Conservation (phyloP, 2,888 invertebrate genomes). For the Plemyria rubiginata region DNA sequence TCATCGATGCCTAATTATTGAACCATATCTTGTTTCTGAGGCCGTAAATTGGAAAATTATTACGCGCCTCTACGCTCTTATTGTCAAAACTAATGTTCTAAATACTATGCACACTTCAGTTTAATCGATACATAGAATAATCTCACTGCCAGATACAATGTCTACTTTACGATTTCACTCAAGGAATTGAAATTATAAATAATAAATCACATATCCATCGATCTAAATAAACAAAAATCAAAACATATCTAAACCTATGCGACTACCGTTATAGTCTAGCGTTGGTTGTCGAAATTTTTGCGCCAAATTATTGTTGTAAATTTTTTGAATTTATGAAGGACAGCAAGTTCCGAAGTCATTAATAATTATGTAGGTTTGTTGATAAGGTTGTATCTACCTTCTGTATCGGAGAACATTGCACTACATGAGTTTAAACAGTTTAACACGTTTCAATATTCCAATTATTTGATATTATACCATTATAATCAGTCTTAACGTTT, state of each 20-base stretch:
- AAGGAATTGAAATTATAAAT: slow-evolving; percentile 13
- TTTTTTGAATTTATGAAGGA: slow-evolving; percentile 22
- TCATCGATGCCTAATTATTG: neutral
- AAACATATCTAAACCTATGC: slow-evolving; percentile 27
- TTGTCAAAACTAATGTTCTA: slow-evolving; percentile 7
- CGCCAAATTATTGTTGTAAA: slow-evolving; percentile 27
- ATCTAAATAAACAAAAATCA: slow-evolving; percentile 12
- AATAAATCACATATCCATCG: slow-evolving; percentile 22
- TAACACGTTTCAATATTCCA: slow-evolving; percentile 16
- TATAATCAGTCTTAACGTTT: slow-evolving; percentile 57
- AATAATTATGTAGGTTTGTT: neutral
- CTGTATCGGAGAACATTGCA: neutral
- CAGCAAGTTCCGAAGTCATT: neutral
- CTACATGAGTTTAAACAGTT: slow-evolving; percentile 3
- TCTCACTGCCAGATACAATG: slow-evolving; percentile 16
- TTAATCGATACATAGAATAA: slow-evolving; percentile 1
- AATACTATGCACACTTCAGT: neutral
- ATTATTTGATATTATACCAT: slow-evolving; percentile 38
- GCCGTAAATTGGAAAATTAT: neutral
- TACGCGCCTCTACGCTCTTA: neutral
- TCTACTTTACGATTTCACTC: slow-evolving; percentile 1
- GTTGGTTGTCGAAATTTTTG: slow-evolving; percentile 9
- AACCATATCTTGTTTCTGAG: neutral
- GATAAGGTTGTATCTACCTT: neutral
- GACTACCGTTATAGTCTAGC: slow-evolving; percentile 13